phyloP scores from a whole-genome alignment of 2,797 vertebrate genomes.

The Sebastes minor region DNA sequence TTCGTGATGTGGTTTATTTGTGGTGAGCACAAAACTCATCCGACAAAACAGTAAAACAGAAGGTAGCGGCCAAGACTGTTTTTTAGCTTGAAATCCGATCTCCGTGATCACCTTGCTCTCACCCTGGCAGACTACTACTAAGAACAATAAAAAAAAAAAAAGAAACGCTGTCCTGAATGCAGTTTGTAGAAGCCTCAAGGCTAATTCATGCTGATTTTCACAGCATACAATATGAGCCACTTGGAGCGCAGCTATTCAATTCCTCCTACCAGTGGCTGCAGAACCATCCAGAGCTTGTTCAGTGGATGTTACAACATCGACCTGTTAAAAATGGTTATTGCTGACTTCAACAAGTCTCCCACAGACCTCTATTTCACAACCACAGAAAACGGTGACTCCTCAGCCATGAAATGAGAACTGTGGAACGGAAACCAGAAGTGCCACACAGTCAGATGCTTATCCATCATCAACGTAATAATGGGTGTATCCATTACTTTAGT shows the following conservation, averaged over 20 bases:
- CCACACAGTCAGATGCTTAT: neutral
- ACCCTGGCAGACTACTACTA: neutral
- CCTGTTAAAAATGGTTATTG: neutral
- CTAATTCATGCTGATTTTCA: slow-evolving; percentile 34
- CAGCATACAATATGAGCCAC: slow-evolving; percentile 15
- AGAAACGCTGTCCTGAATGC: neutral
- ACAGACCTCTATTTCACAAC: slow-evolving; percentile 28
- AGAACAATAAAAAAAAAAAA: neutral
- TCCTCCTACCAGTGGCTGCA: neutral
- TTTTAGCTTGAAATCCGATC: slow-evolving; percentile 24
- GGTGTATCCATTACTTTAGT: neutral
- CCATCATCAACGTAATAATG: neutral
- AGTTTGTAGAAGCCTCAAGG: slow-evolving; percentile 17
- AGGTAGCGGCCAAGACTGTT: neutral
- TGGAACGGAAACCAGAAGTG: slow-evolving; percentile 5
- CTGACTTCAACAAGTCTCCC: slow-evolving; percentile 28
- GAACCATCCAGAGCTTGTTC: neutral
- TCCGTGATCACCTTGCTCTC: neutral
- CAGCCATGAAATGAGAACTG: slow-evolving; percentile 20
- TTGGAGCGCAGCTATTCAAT: slow-evolving; percentile 23
- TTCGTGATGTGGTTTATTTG: neutral
- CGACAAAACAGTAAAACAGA: neutral
- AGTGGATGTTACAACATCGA: neutral
- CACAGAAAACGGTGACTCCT: neutral
- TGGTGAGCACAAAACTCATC: neutral